Evolutionary conservation across 2,113 vertebrate species (phyloP).

Genomic region (Lasiurus cinereus): DNA sequence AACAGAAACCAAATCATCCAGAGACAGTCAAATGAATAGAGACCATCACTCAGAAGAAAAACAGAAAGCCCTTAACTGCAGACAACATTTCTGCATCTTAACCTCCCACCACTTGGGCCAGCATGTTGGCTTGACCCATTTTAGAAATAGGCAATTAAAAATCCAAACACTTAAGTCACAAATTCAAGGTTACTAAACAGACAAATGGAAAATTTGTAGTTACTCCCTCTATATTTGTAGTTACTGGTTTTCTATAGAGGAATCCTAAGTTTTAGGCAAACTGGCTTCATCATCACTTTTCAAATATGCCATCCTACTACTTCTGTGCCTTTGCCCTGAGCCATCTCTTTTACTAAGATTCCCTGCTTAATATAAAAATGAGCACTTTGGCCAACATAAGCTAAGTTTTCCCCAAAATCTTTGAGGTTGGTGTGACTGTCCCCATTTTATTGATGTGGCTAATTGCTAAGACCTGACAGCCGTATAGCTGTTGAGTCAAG

Average conservation of each 20-base stretch:
- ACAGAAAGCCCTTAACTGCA: not conserved
- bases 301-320: not conserved
- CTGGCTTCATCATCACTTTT: not conserved
- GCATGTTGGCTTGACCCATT: not conserved
- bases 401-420: not conserved
- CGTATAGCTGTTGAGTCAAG: not conserved
- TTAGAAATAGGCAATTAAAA: not conserved
- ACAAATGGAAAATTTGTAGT: not conserved
- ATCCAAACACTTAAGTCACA: not conserved
- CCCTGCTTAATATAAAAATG: not conserved
- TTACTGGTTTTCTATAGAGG: not conserved
- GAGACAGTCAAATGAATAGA: not conserved
- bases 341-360: not conserved
- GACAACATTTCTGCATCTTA: not conserved
- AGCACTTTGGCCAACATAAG: not conserved
- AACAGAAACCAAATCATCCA: not conserved
- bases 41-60: not conserved
- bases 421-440: not conserved
- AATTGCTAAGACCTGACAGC: not conserved
- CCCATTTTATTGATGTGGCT: not conserved
- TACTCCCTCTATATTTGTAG: not conserved
- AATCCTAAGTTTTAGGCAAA: not conserved
- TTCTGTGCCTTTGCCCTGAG: not conserved
- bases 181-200: conserved; percentile 5
- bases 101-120: not conserved